These are phyloP conservation scores for Tiliacea citrago DNA, from an alignment of 2,888 invertebrate species.

Conservation along the genomic window DNA sequence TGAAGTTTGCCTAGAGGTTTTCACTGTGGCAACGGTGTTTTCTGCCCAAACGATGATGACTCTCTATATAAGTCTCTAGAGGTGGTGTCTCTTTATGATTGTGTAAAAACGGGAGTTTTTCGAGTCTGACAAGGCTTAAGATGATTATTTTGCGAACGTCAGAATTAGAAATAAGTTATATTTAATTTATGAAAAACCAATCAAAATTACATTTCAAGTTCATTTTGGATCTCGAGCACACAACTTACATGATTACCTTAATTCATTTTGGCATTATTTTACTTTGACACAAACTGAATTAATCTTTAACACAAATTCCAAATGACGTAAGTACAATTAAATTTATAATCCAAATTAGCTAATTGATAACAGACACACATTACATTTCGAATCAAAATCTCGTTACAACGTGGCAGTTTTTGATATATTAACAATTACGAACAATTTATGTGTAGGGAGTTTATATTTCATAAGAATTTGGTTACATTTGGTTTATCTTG, in stretches of 20 bases:
- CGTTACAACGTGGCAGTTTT: slow-evolving; percentile 1
- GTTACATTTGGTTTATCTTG: slow-evolving; percentile 34
- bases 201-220: not conserved
- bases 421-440: slow-evolving; percentile 13
- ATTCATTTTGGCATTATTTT: not conserved
- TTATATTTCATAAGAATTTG: slow-evolving; percentile 5
- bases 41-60: too few relatives aligned
- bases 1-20: not conserved
- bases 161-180: too few relatives aligned
- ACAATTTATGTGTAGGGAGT: slow-evolving; percentile 6
- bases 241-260: slow-evolving; percentile 15
- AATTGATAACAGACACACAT: slow-evolving; percentile 32
- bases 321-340: slow-evolving; percentile 17
- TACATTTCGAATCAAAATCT: slow-evolving; percentile 22
- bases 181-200: not conserved
- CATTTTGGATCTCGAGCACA: not conserved
- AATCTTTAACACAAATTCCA: slow-evolving; percentile 14
- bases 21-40: not conserved
- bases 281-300: slow-evolving; percentile 15
- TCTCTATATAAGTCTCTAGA: not conserved
- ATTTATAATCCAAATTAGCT: slow-evolving; percentile 42
- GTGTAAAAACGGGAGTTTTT: not conserved
- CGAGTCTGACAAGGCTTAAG: too few relatives aligned
- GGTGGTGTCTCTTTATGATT: not conserved
- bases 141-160: too few relatives aligned